Evolutionary conservation across 2,888 invertebrate genomes (phyloP), one percentile per base, ranked within the genome.

Genomic region (Luffia ferchaultella): DNA sequence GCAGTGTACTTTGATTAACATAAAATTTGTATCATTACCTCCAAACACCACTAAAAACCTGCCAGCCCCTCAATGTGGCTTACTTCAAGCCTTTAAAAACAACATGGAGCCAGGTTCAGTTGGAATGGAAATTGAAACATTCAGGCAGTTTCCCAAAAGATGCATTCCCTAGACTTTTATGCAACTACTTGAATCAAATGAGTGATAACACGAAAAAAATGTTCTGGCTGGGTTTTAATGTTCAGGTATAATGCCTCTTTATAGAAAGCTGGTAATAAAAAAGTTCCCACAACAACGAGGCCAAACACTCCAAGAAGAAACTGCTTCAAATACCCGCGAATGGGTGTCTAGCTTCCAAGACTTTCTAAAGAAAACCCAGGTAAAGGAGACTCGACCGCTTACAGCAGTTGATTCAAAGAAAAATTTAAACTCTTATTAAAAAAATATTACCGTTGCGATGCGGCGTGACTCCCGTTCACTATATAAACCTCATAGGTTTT

Each of bases 121-220:
- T 15, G 9, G 18, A 2, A 16, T 48, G 48, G 48, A 48, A 48
- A 41, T 15, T 49, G 20, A 49, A n/a, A n/a, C n/a, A n/a, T n/a
- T n/a, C n/a, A n/a, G n/a, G n/a, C n/a, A n/a, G n/a, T n/a, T n/a
- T n/a, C n/a, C n/a, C n/a, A n/a, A n/a, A n/a, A n/a, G n/a, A n/a
- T n/a, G n/a, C 41, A 20, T 46, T 50, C 44, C 47, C 51, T 3
- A 18, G 51, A 43, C 51, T 48, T 30, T 44, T 51, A 7, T n/a
- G 16, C 5, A 12, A 43, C 5, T 43, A 16, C 43, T 16, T 43
- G 5, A 16, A 9, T 43, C 44, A 30, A 43, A 45, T 50, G 41
- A 45, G 41, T 16, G 30, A 45, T 45, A 45, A 50, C 19, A 45
- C 45, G 17, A 18, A 45, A 46, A 50, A 42, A 50, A 50, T 20